A percentile compares a stretch with the other conserved stretches of the same genome.
phyloP scores from a whole-genome alignment of 2,113 vertebrate species.

The Axis porcinus region DNA sequence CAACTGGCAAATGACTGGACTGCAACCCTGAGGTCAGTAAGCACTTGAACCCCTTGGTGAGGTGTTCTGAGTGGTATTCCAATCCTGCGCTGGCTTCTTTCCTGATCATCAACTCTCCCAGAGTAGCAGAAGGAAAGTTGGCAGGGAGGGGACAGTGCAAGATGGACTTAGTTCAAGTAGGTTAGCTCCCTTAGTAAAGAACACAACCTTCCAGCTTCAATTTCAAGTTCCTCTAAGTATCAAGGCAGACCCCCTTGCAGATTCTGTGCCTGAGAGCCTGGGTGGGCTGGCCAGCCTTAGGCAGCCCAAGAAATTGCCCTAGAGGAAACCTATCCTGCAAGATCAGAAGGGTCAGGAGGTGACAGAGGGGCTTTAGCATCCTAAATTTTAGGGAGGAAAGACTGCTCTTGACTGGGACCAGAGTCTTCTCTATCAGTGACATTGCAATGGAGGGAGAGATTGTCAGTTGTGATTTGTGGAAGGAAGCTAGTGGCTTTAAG shows the following conservation, averaged over 20 bases:
- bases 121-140: background rate
- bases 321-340: background rate
- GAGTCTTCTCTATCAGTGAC: conserved; percentile 81
- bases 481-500: background rate
- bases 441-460: background rate
- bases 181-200: conserved; percentile 41
- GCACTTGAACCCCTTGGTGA: conserved; percentile 24
- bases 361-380: conserved; percentile 29
- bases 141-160: conserved; percentile 71
- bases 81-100: background rate
- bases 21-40: conserved; percentile 2
- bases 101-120: background rate
- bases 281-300: background rate
- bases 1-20: conserved; percentile 8
- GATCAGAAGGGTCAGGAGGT: background rate
- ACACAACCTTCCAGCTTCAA: background rate
- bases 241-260: background rate
- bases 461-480: background rate
- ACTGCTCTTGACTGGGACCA: conserved; percentile 59
- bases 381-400: conserved; percentile 36
- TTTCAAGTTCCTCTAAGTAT: conserved; percentile 56
- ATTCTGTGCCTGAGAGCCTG: background rate
- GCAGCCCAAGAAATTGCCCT: background rate
- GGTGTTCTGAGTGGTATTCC: background rate
- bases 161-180: conserved; percentile 54